Percentiles rank a stretch among this genome's conserved stretches.
These are phyloP conservation scores for Argya squamiceps DNA, from an alignment of 2,797 vertebrate genomes.

Conservation along the genomic window DNA sequence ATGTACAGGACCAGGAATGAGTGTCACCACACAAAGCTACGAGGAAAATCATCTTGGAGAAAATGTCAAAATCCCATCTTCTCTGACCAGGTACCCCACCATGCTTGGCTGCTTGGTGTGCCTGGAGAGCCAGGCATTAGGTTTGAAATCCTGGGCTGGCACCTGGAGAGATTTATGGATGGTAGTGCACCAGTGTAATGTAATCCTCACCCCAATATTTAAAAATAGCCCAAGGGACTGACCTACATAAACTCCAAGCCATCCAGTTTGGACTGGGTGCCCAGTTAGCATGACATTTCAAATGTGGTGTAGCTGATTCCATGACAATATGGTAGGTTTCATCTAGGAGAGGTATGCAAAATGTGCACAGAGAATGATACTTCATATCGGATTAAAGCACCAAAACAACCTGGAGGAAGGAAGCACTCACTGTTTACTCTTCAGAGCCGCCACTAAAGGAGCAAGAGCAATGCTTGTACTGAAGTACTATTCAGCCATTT, in stretches of 20 bases:
- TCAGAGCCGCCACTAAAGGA: not conserved
- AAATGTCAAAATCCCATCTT: not conserved
- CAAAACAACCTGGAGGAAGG: not conserved
- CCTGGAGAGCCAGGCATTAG: not conserved
- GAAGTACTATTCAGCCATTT: not conserved
- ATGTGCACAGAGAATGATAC: accelerated
- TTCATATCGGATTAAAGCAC: not conserved
- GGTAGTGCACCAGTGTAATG: not conserved
- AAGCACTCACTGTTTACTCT: not conserved
- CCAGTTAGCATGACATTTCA: not conserved
- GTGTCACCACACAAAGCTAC: not conserved
- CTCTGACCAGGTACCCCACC: not conserved
- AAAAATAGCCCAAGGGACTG: slow-evolving; percentile 36
- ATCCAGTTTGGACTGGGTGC: not conserved
- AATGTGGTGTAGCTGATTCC: not conserved
- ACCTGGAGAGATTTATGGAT: not conserved
- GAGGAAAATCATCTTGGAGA: not conserved
- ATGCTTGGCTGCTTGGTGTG: not conserved
- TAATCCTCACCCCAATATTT: slow-evolving; percentile 3
- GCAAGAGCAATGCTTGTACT: not conserved
- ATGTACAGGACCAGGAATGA: not conserved
- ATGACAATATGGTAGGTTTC: not conserved
- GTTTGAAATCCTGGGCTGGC: not conserved
- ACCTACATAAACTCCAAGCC: not conserved
- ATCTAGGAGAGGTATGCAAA: not conserved